These are phyloP conservation scores for Zosterops lateralis DNA, from an alignment of 2,113 vertebrate genomes.

Conservation along the genomic window DNA sequence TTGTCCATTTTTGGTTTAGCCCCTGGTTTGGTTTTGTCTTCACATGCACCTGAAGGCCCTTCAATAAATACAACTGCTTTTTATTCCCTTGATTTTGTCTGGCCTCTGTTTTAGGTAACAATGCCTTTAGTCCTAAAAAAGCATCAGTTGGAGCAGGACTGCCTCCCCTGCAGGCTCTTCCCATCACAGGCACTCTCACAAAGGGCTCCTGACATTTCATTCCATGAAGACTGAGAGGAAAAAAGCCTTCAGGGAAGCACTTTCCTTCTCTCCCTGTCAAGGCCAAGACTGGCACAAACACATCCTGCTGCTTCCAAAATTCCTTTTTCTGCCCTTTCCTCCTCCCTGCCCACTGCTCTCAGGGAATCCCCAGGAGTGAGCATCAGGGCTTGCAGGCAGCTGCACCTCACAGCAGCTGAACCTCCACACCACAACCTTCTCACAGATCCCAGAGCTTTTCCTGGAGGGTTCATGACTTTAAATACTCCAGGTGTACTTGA, in stretches of 20 bases:
- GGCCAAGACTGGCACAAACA: neutral
- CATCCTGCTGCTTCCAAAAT: neutral
- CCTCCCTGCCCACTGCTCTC: neutral
- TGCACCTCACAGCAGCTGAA: neutral
- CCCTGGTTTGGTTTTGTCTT: neutral
- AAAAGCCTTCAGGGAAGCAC: neutral
- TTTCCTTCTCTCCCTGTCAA: neutral
- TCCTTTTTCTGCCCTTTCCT: neutral
- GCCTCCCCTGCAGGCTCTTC: rapidly evolving
- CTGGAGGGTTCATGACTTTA: neutral
- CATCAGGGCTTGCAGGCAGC: neutral
- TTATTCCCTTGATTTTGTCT: neutral
- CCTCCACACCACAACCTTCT: neutral
- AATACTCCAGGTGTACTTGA: neutral
- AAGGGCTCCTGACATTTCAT: rapidly evolving
- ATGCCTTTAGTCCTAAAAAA: no score
- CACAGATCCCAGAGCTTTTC: neutral
- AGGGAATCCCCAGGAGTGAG: neutral
- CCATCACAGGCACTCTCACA: neutral
- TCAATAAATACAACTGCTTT: neutral
- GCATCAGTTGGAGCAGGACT: neutral
- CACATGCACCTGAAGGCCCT: neutral
- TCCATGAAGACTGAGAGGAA: neutral
- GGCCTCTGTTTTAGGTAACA: neutral
- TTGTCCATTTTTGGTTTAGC: neutral